Evolutionary conservation across 1,140 invertebrate genomes (phyloP).

Genomic region (Bombus superbus): DNA sequence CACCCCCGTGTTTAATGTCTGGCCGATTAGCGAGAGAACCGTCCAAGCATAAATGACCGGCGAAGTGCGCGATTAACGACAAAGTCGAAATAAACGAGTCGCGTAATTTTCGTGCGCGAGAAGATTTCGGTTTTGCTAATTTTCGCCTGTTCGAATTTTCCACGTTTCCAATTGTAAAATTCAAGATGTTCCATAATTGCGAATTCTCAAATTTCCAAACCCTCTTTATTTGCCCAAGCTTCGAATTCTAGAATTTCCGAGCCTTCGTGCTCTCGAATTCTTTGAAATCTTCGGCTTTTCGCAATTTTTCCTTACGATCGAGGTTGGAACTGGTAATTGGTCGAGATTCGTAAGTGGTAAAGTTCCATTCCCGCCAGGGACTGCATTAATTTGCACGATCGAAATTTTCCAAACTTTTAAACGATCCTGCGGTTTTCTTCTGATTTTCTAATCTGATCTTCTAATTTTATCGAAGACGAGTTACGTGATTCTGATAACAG

Average conservation of each 20-base stretch:
- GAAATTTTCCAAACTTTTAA: conserved; percentile 3
- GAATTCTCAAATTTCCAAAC: background rate
- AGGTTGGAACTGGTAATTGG: background rate
- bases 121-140: background rate
- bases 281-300: background rate
- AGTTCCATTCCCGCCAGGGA: background rate
- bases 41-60: background rate
- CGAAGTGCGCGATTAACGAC: background rate
- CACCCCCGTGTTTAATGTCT: background rate
- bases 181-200: background rate
- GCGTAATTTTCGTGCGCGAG: background rate
- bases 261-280: background rate
- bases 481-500: background rate
- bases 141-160: background rate
- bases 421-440: background rate
- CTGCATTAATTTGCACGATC: background rate
- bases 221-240: background rate
- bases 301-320: background rate
- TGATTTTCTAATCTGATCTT: background rate
- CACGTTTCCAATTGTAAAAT: background rate
- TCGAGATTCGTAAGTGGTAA: background rate
- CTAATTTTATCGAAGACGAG: background rate
- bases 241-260: background rate
- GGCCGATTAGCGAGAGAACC: background rate
- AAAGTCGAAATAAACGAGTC: background rate